These are phyloP conservation scores for Agrotis exclamationis DNA, from an alignment of 2,888 invertebrate species.

Conservation along the genomic window DNA sequence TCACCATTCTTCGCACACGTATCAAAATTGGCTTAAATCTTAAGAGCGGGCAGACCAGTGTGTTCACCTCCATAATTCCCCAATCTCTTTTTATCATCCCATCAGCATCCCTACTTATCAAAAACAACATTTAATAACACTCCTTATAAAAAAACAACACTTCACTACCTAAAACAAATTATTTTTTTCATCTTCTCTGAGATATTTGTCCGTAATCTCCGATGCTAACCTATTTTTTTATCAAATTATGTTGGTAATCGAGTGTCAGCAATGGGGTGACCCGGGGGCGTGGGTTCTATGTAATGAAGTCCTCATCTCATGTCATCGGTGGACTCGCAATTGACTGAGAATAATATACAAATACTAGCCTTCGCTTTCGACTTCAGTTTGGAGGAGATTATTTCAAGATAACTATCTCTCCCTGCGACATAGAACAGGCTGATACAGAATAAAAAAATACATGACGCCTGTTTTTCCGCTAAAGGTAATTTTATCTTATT, in stretches of 20 bases:
- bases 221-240: constrained; percentile 53
- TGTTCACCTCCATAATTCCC: not conserved
- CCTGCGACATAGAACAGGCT: too few species aligned
- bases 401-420: not conserved
- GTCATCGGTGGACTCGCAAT: constrained; percentile 52
- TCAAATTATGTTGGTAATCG: constrained; percentile 61
- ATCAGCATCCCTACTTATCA: constrained; percentile 8
- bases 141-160: constrained; percentile 32
- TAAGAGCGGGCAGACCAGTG: too few species aligned
- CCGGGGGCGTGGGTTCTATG: constrained; percentile 49
- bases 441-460: too few species aligned
- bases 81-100: not conserved
- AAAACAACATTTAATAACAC: constrained; percentile 21
- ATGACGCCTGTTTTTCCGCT: too few species aligned
- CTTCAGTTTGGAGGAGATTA: too few species aligned
- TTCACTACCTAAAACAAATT: constrained; percentile 40
- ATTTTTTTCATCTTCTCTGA: constrained; percentile 48
- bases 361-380: not conserved
- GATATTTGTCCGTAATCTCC: constrained; percentile 48
- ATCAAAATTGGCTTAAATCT: not conserved
- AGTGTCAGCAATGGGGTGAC: constrained; percentile 56
- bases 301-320: constrained; percentile 57
- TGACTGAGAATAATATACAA: constrained; percentile 51
- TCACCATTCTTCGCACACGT: not conserved
- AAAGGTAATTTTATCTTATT: too few species aligned